Conservation (phyloP, 2,797 vertebrate species). For the Tolypeutes matacus region DNA sequence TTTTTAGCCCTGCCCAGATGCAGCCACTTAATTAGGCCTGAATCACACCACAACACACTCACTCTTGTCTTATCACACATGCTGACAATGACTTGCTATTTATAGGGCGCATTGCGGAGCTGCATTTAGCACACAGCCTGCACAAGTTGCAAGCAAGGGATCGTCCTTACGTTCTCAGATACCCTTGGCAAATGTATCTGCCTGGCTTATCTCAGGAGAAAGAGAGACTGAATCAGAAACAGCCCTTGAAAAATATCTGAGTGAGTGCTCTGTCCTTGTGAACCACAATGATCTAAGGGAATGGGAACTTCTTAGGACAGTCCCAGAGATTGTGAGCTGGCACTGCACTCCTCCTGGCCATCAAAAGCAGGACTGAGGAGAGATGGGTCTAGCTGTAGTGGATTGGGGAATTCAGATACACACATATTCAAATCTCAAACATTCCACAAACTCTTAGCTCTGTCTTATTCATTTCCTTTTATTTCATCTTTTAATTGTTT, state of each 20-base stretch:
- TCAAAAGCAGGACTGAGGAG: not conserved
- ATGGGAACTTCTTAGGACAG: not conserved
- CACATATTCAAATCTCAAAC: not conserved
- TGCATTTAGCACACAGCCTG: slow-evolving; percentile 76
- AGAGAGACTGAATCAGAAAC: not conserved
- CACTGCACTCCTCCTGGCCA: not conserved
- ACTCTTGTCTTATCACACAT: slow-evolving; percentile 78
- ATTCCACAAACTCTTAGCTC: not conserved
- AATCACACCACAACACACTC: slow-evolving; percentile 60
- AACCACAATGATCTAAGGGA: not conserved
- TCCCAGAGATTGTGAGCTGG: not conserved
- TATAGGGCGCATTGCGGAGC: slow-evolving; percentile 83
- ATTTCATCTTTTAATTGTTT: not conserved
- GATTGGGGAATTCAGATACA: not conserved
- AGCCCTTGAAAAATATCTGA: not conserved
- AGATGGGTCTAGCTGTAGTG: not conserved
- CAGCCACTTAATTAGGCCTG: slow-evolving; percentile 67
- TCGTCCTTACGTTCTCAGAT: not conserved
- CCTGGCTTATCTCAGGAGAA: not conserved
- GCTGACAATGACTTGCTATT: slow-evolving; percentile 87
- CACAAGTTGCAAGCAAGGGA: slow-evolving; percentile 55
- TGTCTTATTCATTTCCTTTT: not conserved
- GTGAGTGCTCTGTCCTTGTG: not conserved
- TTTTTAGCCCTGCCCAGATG: slow-evolving; percentile 82
- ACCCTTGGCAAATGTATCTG: slow-evolving; percentile 3